Base-by-base conservation (phyloP, 64 coral and sea anemone genomes). In the Montipora cactus region DNA sequence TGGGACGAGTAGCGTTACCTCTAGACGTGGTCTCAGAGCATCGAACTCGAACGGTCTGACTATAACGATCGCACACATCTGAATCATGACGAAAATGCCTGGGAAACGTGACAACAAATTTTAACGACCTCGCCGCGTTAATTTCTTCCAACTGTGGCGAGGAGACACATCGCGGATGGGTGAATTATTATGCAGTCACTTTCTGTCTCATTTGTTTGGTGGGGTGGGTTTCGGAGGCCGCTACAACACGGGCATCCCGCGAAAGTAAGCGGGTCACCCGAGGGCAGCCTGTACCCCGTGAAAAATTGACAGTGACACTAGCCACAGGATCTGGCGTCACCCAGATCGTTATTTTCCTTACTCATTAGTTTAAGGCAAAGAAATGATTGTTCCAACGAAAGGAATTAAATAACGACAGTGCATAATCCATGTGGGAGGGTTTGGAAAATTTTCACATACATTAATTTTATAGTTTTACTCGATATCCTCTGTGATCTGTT, bases 291-390 rank as follows among this genome's bases (percentile, higher is more conserved):
- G 77, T 80, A 44, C 59, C 78, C 89, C 80, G 67, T 44, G 21
- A 91, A 81, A 93, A 96, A 92, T 99, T 88, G 61, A 47, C 8
- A 66, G 94, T 93, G 95, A 96, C 73, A 87, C 90, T 99, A 20
- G 87, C 91, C 98, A 93, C 90, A n/a, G 88, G 83, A 96, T 92
- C 98, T 99, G 98, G 98, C 95, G 98, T 99, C 98, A 99, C 98
- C 98, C 98, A 99, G 98, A 94, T 96, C 90, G 95, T 99, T 99
- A 99, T 99, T 99, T 99, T 99, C 95, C 98, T 99, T 99, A 99
- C 98, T 99, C 98, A 99, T 99, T 96, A 99, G 98, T 99, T 99
- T 99, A 99, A 99, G 97, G 97, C 97, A 77, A 77, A 1, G 0
- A 5, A 64, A 0, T 80, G 1, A 3, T 3, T 4, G 12, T 3